phyloP scores from a whole-genome alignment of 1,140 invertebrate genomes.

The Bombyx mandarina region DNA sequence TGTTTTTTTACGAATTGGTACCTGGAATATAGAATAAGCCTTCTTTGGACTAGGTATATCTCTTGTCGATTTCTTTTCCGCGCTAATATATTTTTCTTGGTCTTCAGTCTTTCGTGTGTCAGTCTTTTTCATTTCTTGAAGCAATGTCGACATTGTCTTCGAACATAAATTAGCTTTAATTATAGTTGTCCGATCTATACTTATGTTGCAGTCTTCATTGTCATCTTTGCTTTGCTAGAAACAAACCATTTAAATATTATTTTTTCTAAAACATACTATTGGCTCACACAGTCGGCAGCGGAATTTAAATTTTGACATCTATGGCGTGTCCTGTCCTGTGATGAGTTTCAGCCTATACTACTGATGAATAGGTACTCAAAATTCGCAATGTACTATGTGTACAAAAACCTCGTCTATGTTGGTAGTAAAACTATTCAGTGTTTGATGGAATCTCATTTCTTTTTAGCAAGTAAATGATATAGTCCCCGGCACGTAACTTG shows the following conservation, averaged over 20 bases:
- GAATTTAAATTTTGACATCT: too few species aligned
- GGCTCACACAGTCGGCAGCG: too few species aligned
- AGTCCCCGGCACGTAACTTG: too few species aligned
- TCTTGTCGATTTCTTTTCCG: constrained; percentile 39
- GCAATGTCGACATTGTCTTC: constrained; percentile 28
- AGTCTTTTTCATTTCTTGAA: constrained; percentile 20
- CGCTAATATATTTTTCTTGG: constrained; percentile 4
- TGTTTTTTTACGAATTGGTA: constrained; percentile 14
- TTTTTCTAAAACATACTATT: too few species aligned
- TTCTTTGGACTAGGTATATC: constrained; percentile 54
- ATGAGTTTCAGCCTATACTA: too few species aligned
- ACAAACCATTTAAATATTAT: constrained; percentile 6
- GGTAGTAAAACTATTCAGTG: background rate
- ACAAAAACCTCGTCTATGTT: too few species aligned
- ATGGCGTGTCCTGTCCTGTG: too few species aligned
- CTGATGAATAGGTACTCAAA: too few species aligned
- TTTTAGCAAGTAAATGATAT: background rate
- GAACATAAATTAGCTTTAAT: constrained; percentile 50
- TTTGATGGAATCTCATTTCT: background rate
- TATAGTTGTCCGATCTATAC: constrained; percentile 36
- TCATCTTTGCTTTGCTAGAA: constrained; percentile 38
- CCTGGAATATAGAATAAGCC: constrained; percentile 53
- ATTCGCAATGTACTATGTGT: too few species aligned
- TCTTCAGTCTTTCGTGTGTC: constrained; percentile 14
- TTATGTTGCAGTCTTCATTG: constrained; percentile 25